These are phyloP conservation scores for Myoxocephalus aenaeus DNA, from an alignment of 2,797 vertebrate species.

Conservation along the genomic window DNA sequence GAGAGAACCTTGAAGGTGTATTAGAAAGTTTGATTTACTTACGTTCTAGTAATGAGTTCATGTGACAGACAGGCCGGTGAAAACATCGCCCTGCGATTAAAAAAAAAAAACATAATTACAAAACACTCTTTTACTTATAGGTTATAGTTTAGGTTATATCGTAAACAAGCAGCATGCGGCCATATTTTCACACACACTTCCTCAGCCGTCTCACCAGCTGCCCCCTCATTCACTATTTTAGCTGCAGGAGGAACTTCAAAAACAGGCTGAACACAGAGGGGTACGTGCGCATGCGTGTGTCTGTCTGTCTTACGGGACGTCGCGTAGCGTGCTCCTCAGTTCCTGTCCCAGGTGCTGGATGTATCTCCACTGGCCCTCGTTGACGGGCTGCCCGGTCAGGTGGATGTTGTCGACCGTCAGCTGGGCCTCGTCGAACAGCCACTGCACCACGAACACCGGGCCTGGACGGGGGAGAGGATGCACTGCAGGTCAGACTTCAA, in stretches of 20 bases:
- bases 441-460: conserved; percentile 95
- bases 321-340: conserved; percentile 89
- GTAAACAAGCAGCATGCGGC: conserved; percentile 10
- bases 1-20: neutral
- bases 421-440: conserved; percentile 97
- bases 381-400: conserved; percentile 91
- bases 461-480: conserved; percentile 73
- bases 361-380: conserved; percentile 95
- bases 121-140: neutral
- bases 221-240: conserved; percentile 2
- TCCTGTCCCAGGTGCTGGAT: conserved; percentile 93
- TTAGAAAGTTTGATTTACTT: conserved; percentile 63
- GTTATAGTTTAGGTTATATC: neutral
- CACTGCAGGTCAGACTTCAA: conserved; percentile 4
- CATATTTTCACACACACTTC: conserved; percentile 45
- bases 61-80: conserved; percentile 95
- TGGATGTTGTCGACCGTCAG: conserved; percentile 92
- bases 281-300: conserved; percentile 3
- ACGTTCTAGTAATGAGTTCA: conserved; percentile 94
- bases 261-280: conserved; percentile 41
- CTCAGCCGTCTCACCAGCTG: neutral
- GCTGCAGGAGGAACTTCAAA: conserved; percentile 52
- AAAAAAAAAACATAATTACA: conserved; percentile 47
- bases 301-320: conserved; percentile 61
- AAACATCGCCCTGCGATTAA: conserved; percentile 88